Conservation (phyloP, 1,140 invertebrate species). For the Dendroctonus ponderosae region DNA sequence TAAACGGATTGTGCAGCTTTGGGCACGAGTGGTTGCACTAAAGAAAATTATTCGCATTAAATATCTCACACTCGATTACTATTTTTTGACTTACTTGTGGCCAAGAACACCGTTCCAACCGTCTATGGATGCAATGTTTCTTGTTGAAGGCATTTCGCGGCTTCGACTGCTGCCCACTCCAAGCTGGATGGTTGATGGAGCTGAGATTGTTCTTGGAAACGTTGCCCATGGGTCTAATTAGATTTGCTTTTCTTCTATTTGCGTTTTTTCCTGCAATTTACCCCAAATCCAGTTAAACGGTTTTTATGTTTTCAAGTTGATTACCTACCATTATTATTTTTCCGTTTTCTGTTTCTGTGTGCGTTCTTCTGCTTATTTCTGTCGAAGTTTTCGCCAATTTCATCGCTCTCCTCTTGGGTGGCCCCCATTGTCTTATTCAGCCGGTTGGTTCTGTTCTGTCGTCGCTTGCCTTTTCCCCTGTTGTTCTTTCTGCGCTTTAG, state of each 20-base stretch:
- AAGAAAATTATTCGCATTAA: background rate
- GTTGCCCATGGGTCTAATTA: background rate
- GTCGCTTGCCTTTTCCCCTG: conserved; percentile 4
- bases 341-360: conserved; percentile 47
- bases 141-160: conserved; percentile 45
- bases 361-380: conserved; percentile 45
- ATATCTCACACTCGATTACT: background rate
- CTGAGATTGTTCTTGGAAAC: conserved; percentile 14
- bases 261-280: conserved; percentile 15
- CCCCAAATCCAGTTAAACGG: conserved; percentile 11
- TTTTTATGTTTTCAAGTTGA: background rate
- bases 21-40: conserved; percentile 90
- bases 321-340: conserved; percentile 38
- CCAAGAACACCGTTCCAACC: conserved; percentile 85
- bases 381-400: conserved; percentile 13
- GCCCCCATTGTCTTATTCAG: conserved; percentile 8
- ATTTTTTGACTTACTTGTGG: conserved; percentile 51
- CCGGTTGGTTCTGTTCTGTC: conserved; percentile 9
- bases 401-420: conserved; percentile 5
- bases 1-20: conserved; percentile 78
- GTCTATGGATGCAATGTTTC: conserved; percentile 60
- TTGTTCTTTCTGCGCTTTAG: conserved; percentile 44
- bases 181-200: conserved; percentile 45
- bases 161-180: conserved; percentile 49
- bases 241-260: conserved; percentile 8